Conservation (phyloP, 2,888 invertebrate genomes). For the Amiota minor region DNA sequence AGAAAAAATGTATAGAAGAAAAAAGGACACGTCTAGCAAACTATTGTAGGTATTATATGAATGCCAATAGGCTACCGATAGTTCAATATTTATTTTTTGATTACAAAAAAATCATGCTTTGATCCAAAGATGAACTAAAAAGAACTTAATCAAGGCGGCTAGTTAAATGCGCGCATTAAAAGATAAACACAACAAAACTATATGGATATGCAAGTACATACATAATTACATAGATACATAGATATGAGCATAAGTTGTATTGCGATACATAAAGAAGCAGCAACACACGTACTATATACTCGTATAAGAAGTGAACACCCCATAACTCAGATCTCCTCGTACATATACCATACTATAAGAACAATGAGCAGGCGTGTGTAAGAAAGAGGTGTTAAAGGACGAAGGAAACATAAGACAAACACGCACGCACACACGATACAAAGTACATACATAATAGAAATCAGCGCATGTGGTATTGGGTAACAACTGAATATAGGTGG, state of each 20-base stretch:
- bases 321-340: conserved; percentile 18
- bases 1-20: too few species aligned
- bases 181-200: conserved; percentile 4
- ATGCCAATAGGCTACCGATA: too few species aligned
- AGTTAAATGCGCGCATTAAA: conserved; percentile 29
- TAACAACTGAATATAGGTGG: conserved; percentile 34
- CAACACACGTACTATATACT: too few species aligned
- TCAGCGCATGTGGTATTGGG: conserved; percentile 41
- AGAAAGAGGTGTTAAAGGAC: not conserved
- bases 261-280: too few species aligned
- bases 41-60: too few species aligned
- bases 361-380: conserved; percentile 5
- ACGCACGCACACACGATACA: conserved; percentile 8
- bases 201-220: not conserved
- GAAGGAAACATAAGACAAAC: not conserved
- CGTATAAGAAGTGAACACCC: not conserved
- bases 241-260: too few species aligned
- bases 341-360: conserved; percentile 9
- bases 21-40: too few species aligned
- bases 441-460: conserved; percentile 22
- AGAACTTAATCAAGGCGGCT: conserved; percentile 39
- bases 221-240: not conserved
- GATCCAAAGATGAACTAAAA: conserved; percentile 5
- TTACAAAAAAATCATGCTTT: too few species aligned
- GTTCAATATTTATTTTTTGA: too few species aligned